phyloP scores from a whole-genome alignment of 2,113 vertebrate genomes.

The Sturnus vulgaris region DNA sequence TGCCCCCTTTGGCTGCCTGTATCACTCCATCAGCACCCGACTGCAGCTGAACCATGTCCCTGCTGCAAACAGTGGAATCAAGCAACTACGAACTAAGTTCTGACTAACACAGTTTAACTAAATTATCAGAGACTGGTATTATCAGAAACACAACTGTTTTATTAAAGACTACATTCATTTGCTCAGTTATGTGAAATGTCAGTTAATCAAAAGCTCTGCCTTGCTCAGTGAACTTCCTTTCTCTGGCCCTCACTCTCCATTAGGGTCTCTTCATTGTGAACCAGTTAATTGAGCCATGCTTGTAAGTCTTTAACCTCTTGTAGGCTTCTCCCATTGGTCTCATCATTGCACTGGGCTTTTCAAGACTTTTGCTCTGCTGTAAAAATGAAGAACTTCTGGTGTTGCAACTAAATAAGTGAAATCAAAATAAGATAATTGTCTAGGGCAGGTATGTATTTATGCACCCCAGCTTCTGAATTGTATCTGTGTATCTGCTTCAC shows the following conservation, averaged over 20 bases:
- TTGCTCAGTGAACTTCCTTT: neutral
- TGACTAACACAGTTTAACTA: neutral
- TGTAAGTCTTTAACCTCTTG: neutral
- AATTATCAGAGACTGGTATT: neutral
- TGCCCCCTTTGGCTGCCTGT: fast-evolving
- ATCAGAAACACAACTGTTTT: neutral
- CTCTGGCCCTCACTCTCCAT: neutral
- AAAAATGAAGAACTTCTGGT: neutral
- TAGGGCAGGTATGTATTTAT: neutral
- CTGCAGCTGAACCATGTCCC: neutral
- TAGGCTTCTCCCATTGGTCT: neutral
- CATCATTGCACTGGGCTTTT: neutral
- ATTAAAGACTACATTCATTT: neutral
- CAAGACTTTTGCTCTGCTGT: neutral
- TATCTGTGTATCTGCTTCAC: neutral
- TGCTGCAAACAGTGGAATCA: neutral
- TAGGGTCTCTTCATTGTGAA: neutral
- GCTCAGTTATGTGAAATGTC: neutral
- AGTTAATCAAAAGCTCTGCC: neutral
- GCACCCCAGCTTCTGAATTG: neutral
- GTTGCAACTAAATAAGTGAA: neutral
- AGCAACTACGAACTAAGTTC: neutral
- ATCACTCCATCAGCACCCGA: fast-evolving
- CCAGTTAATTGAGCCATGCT: neutral
- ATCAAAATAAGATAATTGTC: neutral